Evolutionary conservation across 2,888 invertebrate genomes (phyloP).

Genomic region (Cancer borealis): DNA sequence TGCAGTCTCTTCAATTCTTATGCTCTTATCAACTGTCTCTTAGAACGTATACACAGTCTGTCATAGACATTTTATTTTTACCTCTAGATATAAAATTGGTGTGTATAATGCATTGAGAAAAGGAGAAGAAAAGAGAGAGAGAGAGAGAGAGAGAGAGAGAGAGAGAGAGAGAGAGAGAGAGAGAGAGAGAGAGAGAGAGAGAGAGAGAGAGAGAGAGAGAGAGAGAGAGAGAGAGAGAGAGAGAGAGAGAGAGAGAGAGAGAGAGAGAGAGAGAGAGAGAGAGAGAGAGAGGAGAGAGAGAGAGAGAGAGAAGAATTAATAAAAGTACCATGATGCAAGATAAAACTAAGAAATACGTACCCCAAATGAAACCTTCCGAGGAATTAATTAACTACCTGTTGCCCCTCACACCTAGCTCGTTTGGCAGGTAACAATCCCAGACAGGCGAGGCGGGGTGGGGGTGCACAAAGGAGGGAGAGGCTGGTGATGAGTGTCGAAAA

Average conservation of each 20-base stretch:
- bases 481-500: not conserved
- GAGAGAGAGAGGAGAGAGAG: conserved; percentile 24
- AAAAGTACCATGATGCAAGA: not conserved
- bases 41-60: too few relatives aligned
- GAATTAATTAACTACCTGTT: conserved; percentile 16
- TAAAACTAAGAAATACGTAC: conserved; percentile 1
- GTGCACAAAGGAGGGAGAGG: not conserved
- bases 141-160: not conserved
- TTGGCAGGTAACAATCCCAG: not conserved
- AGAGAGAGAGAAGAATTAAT: not conserved
- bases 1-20: too few relatives aligned
- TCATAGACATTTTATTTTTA: too few relatives aligned
- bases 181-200: not conserved
- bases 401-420: not conserved
- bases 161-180: not conserved
- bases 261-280: conserved; percentile 23
- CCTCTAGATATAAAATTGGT: too few relatives aligned
- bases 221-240: conserved; percentile 20
- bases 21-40: too few relatives aligned
- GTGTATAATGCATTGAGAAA: too few relatives aligned
- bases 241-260: conserved; percentile 20
- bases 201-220: conserved; percentile 20
- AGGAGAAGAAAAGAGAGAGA: too few relatives aligned
- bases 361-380: not conserved
- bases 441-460: not conserved